Base-by-base conservation (phyloP, 2,113 vertebrate genomes). In the Lucifuga dentata region DNA sequence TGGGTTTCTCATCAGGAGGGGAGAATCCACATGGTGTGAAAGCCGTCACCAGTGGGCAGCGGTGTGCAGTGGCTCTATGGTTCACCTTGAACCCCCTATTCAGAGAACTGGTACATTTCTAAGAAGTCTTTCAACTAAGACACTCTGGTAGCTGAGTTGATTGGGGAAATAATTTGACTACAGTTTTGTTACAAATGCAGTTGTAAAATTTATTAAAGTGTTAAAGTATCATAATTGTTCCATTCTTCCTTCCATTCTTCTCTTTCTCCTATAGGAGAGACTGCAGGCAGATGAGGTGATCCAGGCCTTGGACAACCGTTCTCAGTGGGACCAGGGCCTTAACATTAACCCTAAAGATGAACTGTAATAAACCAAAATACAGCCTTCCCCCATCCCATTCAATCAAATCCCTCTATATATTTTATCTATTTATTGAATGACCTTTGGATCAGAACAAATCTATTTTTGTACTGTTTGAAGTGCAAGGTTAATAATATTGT, bases 11-110 rank as follows among this genome's bases (percentile, higher is more conserved):
- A 0, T 98, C 97, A 0, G 98, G 98, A 0, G 96, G 96, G 0
- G 98, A 99, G 90, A 99, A 99, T 70, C 98, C 97, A 0, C 97
- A 98, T 0, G 97, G 97, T 0, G 98, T 99, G 61, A 96, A 94
- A 76, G 97, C 97, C 0, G 96, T 99, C 63, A 99, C 98, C 71
- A 93, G 85, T 11, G 98, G 97, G 12, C 97, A 97, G 91, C 83
- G 97, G 1, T 99, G 98, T 0, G 98, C 97, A 0, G 94, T 98
- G 49, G 97, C 98, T 0, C 85, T 98, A 40, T 98, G 97, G 97
- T 99, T 99, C 81, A 99, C 98, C 15, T 69, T 98, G 66, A 93
- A 98, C 64, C 98, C 97, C 0, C 94, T 96, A 33, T 96, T 96
- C 84, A 95, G 96, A 83, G 98, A 99, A 81, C 35, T 98, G 94